A percentile compares a stretch with the other conserved stretches of the same genome.
phyloP scores from a whole-genome alignment of 2,888 invertebrate genomes.

The Bellardia pandia region DNA sequence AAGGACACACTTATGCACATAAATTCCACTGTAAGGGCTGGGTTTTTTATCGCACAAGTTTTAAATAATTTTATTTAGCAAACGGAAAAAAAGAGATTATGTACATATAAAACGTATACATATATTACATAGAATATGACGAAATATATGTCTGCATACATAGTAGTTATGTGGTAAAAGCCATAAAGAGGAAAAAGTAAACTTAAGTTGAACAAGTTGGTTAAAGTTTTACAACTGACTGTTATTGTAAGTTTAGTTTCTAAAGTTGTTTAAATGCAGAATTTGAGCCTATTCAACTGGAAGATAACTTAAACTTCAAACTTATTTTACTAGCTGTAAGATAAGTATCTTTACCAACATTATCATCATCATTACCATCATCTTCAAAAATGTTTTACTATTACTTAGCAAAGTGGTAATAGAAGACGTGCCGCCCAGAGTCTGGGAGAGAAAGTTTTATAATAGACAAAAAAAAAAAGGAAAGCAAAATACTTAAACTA shows the following conservation, averaged over 20 bases:
- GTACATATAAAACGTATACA: conserved; percentile 29
- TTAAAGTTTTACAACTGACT: conserved; percentile 64
- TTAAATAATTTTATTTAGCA: not conserved
- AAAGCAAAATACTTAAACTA: conserved; percentile 1
- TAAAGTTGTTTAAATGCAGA: conserved; percentile 74
- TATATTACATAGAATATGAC: conserved; percentile 53
- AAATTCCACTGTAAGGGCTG: not conserved
- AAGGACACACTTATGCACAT: not conserved
- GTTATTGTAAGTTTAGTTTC: conserved; percentile 71
- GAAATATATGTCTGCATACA: conserved; percentile 31
- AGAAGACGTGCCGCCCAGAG: conserved; percentile 66
- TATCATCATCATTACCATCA: conserved; percentile 65
- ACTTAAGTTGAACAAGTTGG: conserved; percentile 54
- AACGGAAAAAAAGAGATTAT: not conserved
- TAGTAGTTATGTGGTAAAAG: conserved; percentile 29
- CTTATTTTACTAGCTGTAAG: conserved; percentile 68
- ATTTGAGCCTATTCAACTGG: conserved; percentile 76
- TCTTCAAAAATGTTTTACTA: conserved; percentile 65
- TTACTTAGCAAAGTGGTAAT: conserved; percentile 70
- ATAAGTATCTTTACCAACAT: conserved; percentile 73
- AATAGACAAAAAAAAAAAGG: conserved; percentile 8
- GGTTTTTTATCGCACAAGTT: conserved; percentile 1
- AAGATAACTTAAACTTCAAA: conserved; percentile 75
- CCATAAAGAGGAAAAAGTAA: conserved; percentile 11
- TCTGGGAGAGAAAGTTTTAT: conserved; percentile 51